Base-by-base conservation (phyloP, 2,113 vertebrate genomes). In the Saccopteryx leptura region DNA sequence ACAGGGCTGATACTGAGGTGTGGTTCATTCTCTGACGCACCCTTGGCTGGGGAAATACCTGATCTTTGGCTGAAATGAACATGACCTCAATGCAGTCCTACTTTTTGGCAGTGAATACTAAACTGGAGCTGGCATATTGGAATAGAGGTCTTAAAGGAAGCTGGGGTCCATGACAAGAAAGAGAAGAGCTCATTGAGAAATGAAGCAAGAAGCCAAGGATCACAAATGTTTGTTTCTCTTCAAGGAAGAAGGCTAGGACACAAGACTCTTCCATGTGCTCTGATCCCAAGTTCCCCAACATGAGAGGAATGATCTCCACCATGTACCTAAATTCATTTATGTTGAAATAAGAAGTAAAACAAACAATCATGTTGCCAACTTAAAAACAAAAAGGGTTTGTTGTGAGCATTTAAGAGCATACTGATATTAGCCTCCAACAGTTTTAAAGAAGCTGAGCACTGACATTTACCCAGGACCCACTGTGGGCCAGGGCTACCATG, bases 81-180 rank as follows among this genome's bases (percentile, higher is more conserved):
- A 15, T 23, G 52, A 39, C 79, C 58, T 78, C 50, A 50, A 23
- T 56, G 12, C 81, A 88, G 79, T 69, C 56, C 48, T 89, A 71
- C 69, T 66, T 90, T 65, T 33, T 0, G 84, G 88, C 33, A 39
- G 13, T 63, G 23, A 81, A 60, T 2, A 61, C 52, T 56, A 82
- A 54, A 90, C 39, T 60, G 19, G 85, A 90, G 75, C 84, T 39
- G 54, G 39, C 72, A 85, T 4, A 6, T 2, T 60, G 72, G 56
- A 80, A 56, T 3, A 71, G 31, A 80, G 54, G 50, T 85, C 52
- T 93, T 58, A 10, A 83, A 89, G 92, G 74, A 78, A 92, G 66
- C 23, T 72, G 11, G 31, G 13, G 24, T 46, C n/a, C 52, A 80
- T 4, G 23, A 2, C 18, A 39, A 92, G 48, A 93, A 58, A 76